Evolutionary conservation across 1,140 invertebrate species (phyloP).

Genomic region (Mercenaria mercenaria): DNA sequence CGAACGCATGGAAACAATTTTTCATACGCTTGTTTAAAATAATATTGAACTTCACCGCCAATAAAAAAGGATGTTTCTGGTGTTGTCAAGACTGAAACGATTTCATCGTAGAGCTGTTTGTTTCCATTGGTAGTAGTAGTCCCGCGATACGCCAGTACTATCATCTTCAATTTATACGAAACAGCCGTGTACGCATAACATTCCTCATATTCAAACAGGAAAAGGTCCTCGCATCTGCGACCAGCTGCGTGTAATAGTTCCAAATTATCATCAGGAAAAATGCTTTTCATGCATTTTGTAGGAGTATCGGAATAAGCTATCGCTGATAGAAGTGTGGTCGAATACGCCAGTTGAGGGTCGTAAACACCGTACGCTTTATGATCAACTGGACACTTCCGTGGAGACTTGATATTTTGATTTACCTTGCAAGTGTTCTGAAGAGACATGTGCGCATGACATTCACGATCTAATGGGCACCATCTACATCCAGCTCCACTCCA

Average conservation of each 20-base stretch:
- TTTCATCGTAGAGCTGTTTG: background rate
- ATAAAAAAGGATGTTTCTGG: background rate
- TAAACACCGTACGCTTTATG: too few relatives aligned
- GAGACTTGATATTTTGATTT: background rate
- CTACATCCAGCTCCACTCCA: background rate
- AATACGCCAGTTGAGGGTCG: too few relatives aligned
- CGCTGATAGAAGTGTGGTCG: too few relatives aligned
- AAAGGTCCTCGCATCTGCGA: too few relatives aligned
- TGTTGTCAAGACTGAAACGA: background rate
- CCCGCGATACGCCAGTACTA: too few relatives aligned
- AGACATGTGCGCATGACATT: slow-evolving; percentile 24
- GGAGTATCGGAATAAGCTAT: background rate
- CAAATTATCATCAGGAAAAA: too few relatives aligned
- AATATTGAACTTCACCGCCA: too few relatives aligned
- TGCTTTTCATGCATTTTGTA: background rate
- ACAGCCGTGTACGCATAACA: too few relatives aligned
- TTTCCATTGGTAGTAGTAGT: background rate
- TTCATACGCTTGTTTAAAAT: too few relatives aligned
- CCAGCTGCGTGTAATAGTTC: too few relatives aligned
- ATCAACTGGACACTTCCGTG: background rate
- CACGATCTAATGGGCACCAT: slow-evolving; percentile 1
- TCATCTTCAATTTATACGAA: background rate
- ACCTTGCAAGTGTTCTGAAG: background rate
- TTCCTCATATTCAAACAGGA: too few relatives aligned
- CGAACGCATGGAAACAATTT: background rate